Base-by-base conservation (phyloP, 1,140 invertebrate species). In the Rhyacophila brunnea region DNA sequence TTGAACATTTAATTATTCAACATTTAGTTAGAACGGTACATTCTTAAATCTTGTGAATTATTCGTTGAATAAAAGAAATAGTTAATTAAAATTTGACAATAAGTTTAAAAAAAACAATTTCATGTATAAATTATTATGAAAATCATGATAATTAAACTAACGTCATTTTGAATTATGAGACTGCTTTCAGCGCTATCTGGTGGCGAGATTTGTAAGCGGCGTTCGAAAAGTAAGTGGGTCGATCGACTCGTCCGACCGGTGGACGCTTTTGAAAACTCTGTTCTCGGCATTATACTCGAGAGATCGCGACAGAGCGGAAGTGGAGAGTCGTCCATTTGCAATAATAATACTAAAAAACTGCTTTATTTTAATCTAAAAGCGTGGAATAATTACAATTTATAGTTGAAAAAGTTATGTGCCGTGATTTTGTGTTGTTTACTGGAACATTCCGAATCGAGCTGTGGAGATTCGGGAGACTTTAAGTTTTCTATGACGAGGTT, bases 371-470 rank as follows among this genome's bases (percentile, higher is more conserved):
- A 53, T 15, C 20, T 17, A 17, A 35, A 19, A 32, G 2, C 44
- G 32, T 34, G 52, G 46, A 55, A 35, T 14, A 36, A 34, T 9
- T 44, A 18, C 1, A 14, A 13, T 36, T 42, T 17, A 46, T 44
- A 13, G 10, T 15, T 46, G 11, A 6, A 28, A 50, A 44, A 58
- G 47, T 58, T 58, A 58, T 58, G 55, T 58, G 55, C 40, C 38
- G 55, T 58, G 46, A 50, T 15, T 51, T 45, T 32, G 55, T 58
- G 55, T 10, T 19, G 36, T 58, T 43, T 32, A 34, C 9, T 3
- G 13, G 1, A 36, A 50, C 38, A 58, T 38, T 36, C 14, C 20
- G 10, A 13, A 17, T 4, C 9, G 15, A 48, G 46, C 38, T 5
- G 38, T 40, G 38, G 32, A 40, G 44, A 48, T 44, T 49, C 18